Conservation (phyloP, 1,140 invertebrate genomes). For the Antheraea mylitta region DNA sequence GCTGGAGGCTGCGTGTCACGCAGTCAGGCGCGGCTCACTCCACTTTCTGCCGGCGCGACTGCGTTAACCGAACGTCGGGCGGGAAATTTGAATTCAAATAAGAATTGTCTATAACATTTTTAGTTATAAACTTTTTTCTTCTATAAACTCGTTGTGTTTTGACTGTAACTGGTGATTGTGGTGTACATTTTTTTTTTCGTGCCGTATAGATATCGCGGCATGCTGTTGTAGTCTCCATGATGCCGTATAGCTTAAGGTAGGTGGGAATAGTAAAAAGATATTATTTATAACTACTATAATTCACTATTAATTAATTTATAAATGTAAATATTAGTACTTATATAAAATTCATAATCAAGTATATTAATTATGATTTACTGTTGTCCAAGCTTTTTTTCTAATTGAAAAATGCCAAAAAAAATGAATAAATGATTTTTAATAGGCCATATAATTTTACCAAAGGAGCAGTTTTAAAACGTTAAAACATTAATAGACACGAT, state of each 20-base stretch:
- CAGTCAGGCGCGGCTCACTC: slow-evolving; percentile 25
- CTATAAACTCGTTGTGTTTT: slow-evolving; percentile 18
- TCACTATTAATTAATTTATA: no score
- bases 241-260: slow-evolving; percentile 59
- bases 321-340: no score
- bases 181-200: slow-evolving; percentile 26
- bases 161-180: slow-evolving; percentile 48
- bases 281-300: neutral
- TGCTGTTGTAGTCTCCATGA: slow-evolving; percentile 56
- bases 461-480: neutral
- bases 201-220: slow-evolving; percentile 31
- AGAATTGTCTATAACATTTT: slow-evolving; percentile 11
- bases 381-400: no score
- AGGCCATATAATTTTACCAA: neutral
- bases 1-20: slow-evolving; percentile 49
- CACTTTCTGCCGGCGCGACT: slow-evolving; percentile 46
- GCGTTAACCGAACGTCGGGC: slow-evolving; percentile 43
- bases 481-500: neutral
- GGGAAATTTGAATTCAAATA: slow-evolving; percentile 49
- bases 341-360: no score
- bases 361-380: no score
- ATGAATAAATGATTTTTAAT: no score
- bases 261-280: slow-evolving; percentile 2
- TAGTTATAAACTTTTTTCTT: slow-evolving; percentile 28
- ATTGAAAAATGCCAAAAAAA: no score